Base-by-base conservation (phyloP, 2,888 invertebrate species). In the Proisotoma minuta region DNA sequence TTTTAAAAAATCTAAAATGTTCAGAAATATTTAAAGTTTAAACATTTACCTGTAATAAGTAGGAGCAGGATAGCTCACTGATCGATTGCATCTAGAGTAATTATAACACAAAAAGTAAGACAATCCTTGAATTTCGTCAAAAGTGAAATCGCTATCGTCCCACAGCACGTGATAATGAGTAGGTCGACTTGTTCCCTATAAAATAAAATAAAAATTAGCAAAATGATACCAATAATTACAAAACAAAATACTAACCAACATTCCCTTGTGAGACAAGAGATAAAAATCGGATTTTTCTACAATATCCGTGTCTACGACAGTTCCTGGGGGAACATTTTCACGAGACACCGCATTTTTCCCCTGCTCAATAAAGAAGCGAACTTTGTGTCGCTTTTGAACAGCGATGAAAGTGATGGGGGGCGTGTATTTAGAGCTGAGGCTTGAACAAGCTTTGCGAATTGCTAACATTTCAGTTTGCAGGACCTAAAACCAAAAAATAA, bases 71-170 rank as follows among this genome's bases (percentile, higher is more conserved):
- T 77, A 75, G 39, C 75, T 73, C 39, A 73, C 92, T 81, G 75
- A 68, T 12, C 76, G 72, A 70, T 86, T 87, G 76, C 93, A 93
- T 4, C 94, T 84, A 34, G 34, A 83, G 79, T 89, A 94, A 80
- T 91, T 79, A 76, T 93, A 91, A 75, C 93, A 93, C 53, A 95
- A 78, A 76, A 87, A 87, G 78, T 86, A 92, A 0, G 91, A 86
- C 65, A 93, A 77, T 70, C 85, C 81, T 75, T 94, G 89, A 52
- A 94, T 81, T 61, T 88, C 84, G 76, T 91, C 86, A 69, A 88
- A 84, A 0, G 82, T 79, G 71, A 90, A 82, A 1, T 83, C 75
- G 53, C 82, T 84, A 72, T 92, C 91, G 77, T 95, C 91, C 79
- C 86, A 87, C 22, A 95, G 79, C 0, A 88, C 85, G 77, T 88